These are phyloP conservation scores for Corythornis leucogaster DNA, from an alignment of 2,797 vertebrate species.

Conservation along the genomic window DNA sequence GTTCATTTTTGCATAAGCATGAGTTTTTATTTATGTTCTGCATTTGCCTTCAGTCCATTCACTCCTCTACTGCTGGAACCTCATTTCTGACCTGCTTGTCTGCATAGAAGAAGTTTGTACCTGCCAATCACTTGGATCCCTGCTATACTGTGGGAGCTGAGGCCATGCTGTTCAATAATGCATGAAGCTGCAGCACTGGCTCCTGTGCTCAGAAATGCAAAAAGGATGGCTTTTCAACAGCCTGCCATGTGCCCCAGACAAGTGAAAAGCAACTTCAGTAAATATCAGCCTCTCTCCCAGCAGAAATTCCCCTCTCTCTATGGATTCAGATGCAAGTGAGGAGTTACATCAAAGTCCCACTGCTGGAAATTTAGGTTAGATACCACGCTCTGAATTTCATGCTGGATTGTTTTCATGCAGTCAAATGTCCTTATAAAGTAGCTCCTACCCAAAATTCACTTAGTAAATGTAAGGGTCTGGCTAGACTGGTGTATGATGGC, in stretches of 20 bases:
- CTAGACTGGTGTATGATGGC: not conserved
- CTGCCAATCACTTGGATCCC: not conserved
- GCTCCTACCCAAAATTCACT: constrained; percentile 17
- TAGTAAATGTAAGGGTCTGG: constrained; percentile 33
- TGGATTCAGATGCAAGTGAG: constrained; percentile 45
- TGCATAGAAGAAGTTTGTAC: not conserved
- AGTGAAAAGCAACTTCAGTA: constrained; percentile 59
- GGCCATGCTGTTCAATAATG: constrained; percentile 67
- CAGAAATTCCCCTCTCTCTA: constrained; percentile 61
- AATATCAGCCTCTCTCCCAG: constrained; percentile 45
- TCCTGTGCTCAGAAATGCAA: constrained; percentile 63
- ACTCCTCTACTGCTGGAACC: not conserved
- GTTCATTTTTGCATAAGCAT: not conserved
- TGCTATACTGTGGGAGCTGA: not conserved
- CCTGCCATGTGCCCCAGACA: constrained; percentile 34
- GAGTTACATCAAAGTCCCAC: constrained; percentile 52
- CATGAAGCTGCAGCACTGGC: constrained; percentile 58
- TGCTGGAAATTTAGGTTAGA: constrained; percentile 49
- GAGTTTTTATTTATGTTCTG: constrained; percentile 9
- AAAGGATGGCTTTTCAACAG: constrained; percentile 37
- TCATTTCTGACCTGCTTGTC: not conserved
- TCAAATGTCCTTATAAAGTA: not conserved
- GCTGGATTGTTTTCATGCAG: not conserved
- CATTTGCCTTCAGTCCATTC: constrained; percentile 7
- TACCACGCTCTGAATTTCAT: constrained; percentile 25